Evolutionary conservation across 2,797 vertebrate genomes (phyloP), one percentile per base, ranked within the genome.

Genomic region (Falco peregrinus): DNA sequence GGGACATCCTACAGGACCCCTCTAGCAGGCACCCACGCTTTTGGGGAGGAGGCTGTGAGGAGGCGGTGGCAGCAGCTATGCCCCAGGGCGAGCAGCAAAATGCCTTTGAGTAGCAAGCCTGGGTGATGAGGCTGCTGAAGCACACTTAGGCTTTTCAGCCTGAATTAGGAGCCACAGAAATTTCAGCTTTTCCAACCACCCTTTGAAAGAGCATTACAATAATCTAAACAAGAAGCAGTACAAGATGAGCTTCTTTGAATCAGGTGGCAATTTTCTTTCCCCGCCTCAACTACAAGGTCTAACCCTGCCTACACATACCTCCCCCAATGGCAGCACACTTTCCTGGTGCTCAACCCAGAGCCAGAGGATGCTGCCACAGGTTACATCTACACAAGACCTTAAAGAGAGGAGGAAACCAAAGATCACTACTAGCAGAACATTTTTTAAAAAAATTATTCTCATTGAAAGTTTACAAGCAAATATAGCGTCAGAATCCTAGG

Each of bases 391-490:
- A 48, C 2, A 2, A 68, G 57, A 54, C 33, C 68, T 56, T 15
- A 41, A 11, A 9, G 53, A 33, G 33, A 75, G 20, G 10, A 57
- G 8, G 41, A 54, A 87, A 51, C 16, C 64, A 73, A 67, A 74
- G 68, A 80, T 14, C 60, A 37, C 11, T 33, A 18, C 24, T 3
- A 82, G 33, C 13, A 84, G 79, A 77, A 71, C 24, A 9, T 6
- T 51, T 56, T 65, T 35, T 47, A 6, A 11, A 53, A 8, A 11
- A 53, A 73, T 59, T 11, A 51, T 47, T 90, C 37, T 57, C 90
- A 39, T 54, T 73, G 65, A 60, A 78, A 61, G 25, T 54, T 75
- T 84, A 81, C 45, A 75, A 75, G 90, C 80, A 84, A 95, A 92
- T 67, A 83, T 1, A 84, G 41, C 74, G 70, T 41, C 56, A 51